Evolutionary conservation across 2,888 invertebrate species (phyloP).

Genomic region (Stenotaenia linearis): DNA sequence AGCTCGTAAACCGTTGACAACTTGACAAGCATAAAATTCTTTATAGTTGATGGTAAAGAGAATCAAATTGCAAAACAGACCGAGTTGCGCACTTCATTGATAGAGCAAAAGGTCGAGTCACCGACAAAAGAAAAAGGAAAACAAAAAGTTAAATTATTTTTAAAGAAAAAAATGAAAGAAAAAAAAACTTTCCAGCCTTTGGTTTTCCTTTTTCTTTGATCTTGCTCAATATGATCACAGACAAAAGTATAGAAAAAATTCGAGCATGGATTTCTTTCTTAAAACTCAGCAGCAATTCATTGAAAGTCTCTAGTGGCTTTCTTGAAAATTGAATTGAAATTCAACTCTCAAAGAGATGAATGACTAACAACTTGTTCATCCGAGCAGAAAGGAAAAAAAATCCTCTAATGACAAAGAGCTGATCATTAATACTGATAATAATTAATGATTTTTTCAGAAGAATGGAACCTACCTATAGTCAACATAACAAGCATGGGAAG

Average conservation of each 20-base stretch:
- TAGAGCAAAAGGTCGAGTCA: background rate
- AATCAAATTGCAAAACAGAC: background rate
- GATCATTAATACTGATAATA: background rate
- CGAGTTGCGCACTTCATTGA: background rate
- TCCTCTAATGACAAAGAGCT: background rate
- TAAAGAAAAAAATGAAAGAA: background rate
- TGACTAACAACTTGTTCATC: background rate
- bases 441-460: constrained; percentile 13
- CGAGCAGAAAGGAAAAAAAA: background rate
- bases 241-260: background rate
- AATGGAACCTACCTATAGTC: constrained; percentile 20
- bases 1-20: background rate
- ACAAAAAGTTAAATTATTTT: background rate
- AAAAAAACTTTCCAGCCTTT: background rate
- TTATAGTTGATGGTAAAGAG: background rate
- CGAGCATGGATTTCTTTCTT: background rate
- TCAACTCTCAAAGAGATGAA: background rate
- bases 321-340: background rate
- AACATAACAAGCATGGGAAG: constrained; percentile 24
- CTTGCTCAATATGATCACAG: background rate
- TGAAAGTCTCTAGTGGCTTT: background rate
- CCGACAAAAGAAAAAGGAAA: background rate
- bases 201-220: background rate
- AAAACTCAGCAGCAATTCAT: background rate
- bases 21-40: background rate